Evolutionary conservation across 2,888 invertebrate species (phyloP), one percentile per base, ranked within the genome.

Genomic region (Tridacna crocea): DNA sequence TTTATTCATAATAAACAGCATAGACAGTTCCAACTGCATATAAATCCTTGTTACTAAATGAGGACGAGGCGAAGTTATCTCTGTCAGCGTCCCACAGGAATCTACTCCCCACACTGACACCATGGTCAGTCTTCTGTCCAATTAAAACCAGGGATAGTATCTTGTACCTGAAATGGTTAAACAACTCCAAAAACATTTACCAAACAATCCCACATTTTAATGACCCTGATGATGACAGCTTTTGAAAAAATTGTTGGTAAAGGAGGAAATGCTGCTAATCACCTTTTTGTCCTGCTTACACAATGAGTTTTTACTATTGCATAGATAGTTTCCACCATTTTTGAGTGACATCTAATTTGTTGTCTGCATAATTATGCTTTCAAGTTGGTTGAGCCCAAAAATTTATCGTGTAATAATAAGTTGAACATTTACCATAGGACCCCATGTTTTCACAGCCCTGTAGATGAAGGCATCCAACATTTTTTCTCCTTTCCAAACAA

Each of bases 81-180:
- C 92, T 75, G 15, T 90, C 89, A 4, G 85, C 82, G 65, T 92
- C 92, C 92, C 92, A 92, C 19, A 92, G 78, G 80, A 91, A 92
- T 19, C 92, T 83, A 75, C 92, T 92, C 3, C 92, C 92, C 17
- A 91, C 86, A 36, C 88, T 88, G 15, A 92, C 89, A 22, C 91
- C 87, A 72, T 92, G 92, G 51, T 92, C 91, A 75, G 87, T 89
- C 83, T 88, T 89, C 85, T 92, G 89, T n/a, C 92, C 92, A 12
- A 92, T 89, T 1, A 82, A 90, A 47, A 92, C 92, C 15, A 87
- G 26, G 26, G 82, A 79, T 26, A 92, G 77, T n/a, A 92, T 80
- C 82, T 91, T 92, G 84, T 92, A 92, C 78, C 92, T 92, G 86
- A 47, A 89, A 76, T n/a, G 63, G 26, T 65, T 13, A 78, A 61